phyloP scores from a whole-genome alignment of 1,140 invertebrate species.

The Hyles euphorbiae region DNA sequence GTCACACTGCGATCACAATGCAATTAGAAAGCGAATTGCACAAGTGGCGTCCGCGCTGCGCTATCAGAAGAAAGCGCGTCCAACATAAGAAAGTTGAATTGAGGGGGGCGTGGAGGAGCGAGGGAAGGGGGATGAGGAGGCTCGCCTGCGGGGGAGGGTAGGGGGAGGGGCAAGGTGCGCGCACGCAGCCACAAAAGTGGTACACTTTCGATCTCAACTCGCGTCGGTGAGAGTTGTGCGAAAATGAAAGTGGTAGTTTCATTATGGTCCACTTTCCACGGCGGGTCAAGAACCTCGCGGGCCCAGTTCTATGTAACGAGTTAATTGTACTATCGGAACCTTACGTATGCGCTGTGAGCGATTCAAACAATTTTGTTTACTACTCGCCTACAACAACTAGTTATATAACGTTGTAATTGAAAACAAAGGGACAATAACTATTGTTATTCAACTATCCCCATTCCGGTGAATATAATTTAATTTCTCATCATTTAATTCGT shows the following conservation, averaged over 20 bases:
- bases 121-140: constrained; percentile 7
- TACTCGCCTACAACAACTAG: too few species aligned
- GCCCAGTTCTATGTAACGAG: constrained; percentile 31
- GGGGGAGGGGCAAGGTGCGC: constrained; percentile 47
- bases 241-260: constrained; percentile 72
- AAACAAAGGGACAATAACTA: too few species aligned
- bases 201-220: constrained; percentile 72
- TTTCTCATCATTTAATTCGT: too few species aligned
- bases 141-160: constrained; percentile 12
- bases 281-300: constrained; percentile 53
- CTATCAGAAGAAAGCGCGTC: constrained; percentile 63
- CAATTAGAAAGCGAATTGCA: constrained; percentile 71
- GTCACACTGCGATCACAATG: constrained; percentile 61
- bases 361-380: too few species aligned
- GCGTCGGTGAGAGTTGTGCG: constrained; percentile 69
- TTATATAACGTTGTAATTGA: too few species aligned
- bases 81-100: constrained; percentile 56
- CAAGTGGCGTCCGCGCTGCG: constrained; percentile 41
- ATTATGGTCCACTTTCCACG: constrained; percentile 72
- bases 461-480: too few species aligned
- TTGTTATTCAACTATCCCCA: too few species aligned
- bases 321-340: constrained; percentile 19
- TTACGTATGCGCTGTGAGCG: too few species aligned
- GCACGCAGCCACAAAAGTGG: constrained; percentile 66
- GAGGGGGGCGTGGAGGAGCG: constrained; percentile 20